Conservation (phyloP, 1,140 invertebrate genomes). For the Leptonema lineaticorne region DNA sequence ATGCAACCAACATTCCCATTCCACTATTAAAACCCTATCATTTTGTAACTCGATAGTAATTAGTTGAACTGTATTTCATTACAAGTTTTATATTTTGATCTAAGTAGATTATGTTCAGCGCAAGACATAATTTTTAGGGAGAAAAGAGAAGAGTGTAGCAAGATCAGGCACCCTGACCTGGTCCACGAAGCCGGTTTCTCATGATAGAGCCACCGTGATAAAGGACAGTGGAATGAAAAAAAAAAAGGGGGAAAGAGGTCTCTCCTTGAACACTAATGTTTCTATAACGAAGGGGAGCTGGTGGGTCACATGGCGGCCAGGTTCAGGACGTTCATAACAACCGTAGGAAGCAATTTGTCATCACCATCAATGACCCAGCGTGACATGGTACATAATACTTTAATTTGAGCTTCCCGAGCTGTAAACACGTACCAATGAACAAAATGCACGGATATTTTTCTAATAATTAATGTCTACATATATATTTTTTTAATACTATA, state of each 20-base stretch:
- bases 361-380: slow-evolving; percentile 21
- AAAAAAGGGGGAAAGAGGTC: too few species aligned
- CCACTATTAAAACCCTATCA: too few species aligned
- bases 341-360: slow-evolving; percentile 25
- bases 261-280: not conserved
- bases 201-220: not conserved
- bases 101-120: too few species aligned
- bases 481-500: too few species aligned
- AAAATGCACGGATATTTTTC: not conserved
- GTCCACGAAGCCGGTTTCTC: not conserved
- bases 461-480: too few species aligned
- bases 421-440: not conserved
- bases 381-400: slow-evolving; percentile 17
- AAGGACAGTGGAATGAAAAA: too few species aligned
- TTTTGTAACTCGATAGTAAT: too few species aligned
- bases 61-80: too few species aligned
- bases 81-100: too few species aligned
- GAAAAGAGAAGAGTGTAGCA: too few species aligned
- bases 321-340: slow-evolving; percentile 8
- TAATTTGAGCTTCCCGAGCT: slow-evolving; percentile 14
- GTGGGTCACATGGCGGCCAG: not conserved
- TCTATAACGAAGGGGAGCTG: not conserved
- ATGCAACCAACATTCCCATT: too few species aligned
- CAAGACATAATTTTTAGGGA: too few species aligned
- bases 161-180: not conserved